phyloP scores from a whole-genome alignment of 1,140 invertebrate genomes.

The Laupala kohalensis region DNA sequence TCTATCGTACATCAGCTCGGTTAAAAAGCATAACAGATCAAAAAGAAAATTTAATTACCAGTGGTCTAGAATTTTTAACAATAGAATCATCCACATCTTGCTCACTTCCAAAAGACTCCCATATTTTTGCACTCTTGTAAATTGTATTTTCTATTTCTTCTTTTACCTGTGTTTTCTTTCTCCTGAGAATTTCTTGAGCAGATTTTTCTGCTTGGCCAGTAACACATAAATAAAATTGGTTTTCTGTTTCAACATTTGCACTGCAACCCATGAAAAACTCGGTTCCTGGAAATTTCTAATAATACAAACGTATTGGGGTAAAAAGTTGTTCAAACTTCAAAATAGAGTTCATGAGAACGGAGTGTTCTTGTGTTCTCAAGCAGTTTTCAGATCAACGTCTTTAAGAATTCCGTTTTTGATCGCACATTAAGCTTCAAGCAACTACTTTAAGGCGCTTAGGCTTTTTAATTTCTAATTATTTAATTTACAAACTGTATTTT shows the following conservation, averaged over 20 bases:
- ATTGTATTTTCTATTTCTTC: constrained; percentile 44
- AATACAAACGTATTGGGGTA: not conserved
- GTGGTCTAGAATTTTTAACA: constrained; percentile 35
- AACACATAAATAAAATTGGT: constrained; percentile 56
- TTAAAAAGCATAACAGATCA: too few relatives aligned
- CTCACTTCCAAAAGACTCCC: constrained; percentile 49
- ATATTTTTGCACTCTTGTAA: constrained; percentile 39
- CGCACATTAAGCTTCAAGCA: too few relatives aligned
- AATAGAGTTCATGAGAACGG: not conserved
- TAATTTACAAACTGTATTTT: too few relatives aligned
- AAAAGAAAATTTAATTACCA: too few relatives aligned
- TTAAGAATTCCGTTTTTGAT: too few relatives aligned
- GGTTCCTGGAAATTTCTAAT: constrained; percentile 32
- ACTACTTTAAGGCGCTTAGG: too few relatives aligned
- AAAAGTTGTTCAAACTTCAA: not conserved
- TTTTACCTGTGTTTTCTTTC: constrained; percentile 44
- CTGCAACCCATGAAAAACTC: constrained; percentile 54
- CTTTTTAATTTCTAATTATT: too few relatives aligned
- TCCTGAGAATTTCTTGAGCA: constrained; percentile 35
- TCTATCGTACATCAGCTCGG: too few relatives aligned
- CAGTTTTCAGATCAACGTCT: too few relatives aligned
- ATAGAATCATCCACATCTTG: constrained; percentile 40
- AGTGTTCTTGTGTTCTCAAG: too few relatives aligned
- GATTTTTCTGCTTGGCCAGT: constrained; percentile 33
- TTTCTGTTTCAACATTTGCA: constrained; percentile 38